These are phyloP conservation scores for Halictus rubicundus DNA, from an alignment of 1,140 invertebrate genomes.

Conservation along the genomic window DNA sequence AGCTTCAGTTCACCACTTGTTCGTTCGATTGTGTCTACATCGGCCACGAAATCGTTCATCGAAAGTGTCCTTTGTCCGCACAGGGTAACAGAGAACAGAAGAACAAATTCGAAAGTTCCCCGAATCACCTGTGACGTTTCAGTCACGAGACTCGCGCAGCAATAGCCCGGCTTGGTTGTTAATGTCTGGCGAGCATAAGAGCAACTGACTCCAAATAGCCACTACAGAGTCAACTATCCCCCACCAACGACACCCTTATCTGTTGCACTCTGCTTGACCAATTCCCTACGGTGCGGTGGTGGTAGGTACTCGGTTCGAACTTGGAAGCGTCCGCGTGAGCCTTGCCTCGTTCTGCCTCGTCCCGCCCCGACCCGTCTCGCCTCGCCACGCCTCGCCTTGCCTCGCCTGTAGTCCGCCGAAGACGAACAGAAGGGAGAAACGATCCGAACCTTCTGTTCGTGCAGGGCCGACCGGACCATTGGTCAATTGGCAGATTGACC, in stretches of 20 bases:
- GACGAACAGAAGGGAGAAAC: slow-evolving; percentile 52
- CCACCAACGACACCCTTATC: slow-evolving; percentile 75
- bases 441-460: slow-evolving; percentile 63
- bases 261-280: slow-evolving; percentile 69
- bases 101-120: background rate
- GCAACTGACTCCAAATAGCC: slow-evolving; percentile 77
- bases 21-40: too few relatives aligned
- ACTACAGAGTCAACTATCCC: slow-evolving; percentile 73
- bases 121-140: slow-evolving; percentile 39
- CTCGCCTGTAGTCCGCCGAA: background rate
- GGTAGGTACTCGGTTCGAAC: slow-evolving; percentile 21
- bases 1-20: background rate
- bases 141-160: slow-evolving; percentile 50
- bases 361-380: too few relatives aligned
- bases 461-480: slow-evolving; percentile 60
- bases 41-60: too few relatives aligned
- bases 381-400: background rate
- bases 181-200: slow-evolving; percentile 76
- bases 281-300: slow-evolving; percentile 46
- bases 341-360: background rate
- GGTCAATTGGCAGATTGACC: slow-evolving; percentile 77
- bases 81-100: background rate
- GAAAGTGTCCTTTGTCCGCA: background rate
- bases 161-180: slow-evolving; percentile 64
- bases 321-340: slow-evolving; percentile 12